A percentile compares a stretch with the other conserved stretches of the same genome.
Conservation (phyloP, 2,888 invertebrate species). For the Amphipoea lucens region DNA sequence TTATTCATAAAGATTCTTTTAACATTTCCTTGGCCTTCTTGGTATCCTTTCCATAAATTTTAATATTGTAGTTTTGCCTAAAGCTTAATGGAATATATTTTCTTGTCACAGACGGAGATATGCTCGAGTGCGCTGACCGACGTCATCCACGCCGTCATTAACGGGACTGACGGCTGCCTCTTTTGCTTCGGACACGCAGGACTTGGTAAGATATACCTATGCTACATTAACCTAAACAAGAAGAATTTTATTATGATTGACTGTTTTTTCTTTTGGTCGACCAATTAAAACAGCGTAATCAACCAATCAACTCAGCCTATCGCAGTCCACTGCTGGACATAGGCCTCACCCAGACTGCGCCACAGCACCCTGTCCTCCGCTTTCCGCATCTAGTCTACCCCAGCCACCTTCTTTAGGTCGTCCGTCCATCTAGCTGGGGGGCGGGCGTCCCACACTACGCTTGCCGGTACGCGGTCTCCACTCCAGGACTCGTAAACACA, state of each 20-base stretch:
- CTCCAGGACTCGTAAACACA: no score
- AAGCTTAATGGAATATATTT: slow-evolving; percentile 4
- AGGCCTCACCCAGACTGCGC: no score
- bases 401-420: no score
- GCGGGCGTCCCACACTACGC: no score
- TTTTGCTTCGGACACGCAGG: slow-evolving; percentile 97
- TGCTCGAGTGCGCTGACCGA: slow-evolving; percentile 97
- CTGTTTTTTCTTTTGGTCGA: not conserved
- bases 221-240: not conserved
- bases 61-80: not conserved
- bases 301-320: no score
- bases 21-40: no score
- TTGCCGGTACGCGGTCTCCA: no score
- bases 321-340: no score
- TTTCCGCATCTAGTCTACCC: no score
- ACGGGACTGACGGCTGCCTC: slow-evolving; percentile 97
- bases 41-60: not conserved
- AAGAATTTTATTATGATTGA: not conserved
- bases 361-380: no score
- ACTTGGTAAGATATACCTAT: slow-evolving; percentile 91
- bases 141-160: slow-evolving; percentile 98
- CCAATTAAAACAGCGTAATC: not conserved
- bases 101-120: slow-evolving; percentile 95
- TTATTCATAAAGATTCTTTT: no score
- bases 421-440: no score